Evolutionary conservation across 2,888 invertebrate genomes (phyloP).

Genomic region (Ernsta delagoae): DNA sequence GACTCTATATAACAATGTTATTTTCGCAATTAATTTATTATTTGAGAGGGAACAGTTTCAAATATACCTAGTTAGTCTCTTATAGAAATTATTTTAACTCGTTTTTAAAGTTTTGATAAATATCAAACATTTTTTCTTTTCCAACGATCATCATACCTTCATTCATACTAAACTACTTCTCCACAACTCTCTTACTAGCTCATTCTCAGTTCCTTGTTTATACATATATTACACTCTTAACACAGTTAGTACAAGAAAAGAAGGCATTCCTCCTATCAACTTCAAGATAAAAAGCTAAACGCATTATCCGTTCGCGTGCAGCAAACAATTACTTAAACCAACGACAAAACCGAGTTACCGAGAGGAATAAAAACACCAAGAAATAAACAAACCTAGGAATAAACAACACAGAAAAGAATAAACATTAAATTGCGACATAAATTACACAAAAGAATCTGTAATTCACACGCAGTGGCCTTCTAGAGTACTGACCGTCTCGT

Average conservation of each 20-base stretch:
- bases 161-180: too few relatives aligned
- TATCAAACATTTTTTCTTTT: too few relatives aligned
- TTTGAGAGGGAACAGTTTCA: background rate
- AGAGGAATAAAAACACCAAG: conserved; percentile 29
- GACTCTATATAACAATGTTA: background rate
- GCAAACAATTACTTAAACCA: conserved; percentile 37
- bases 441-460: conserved; percentile 49
- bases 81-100: too few relatives aligned
- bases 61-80: too few relatives aligned
- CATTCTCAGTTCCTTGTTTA: too few relatives aligned
- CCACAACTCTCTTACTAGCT: too few relatives aligned
- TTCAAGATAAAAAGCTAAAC: conserved; percentile 33
- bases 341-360: conserved; percentile 34
- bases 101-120: too few relatives aligned
- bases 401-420: conserved; percentile 36
- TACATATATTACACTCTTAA: background rate
- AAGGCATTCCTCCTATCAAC: conserved; percentile 3
- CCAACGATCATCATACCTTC: too few relatives aligned
- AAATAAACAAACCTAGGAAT: conserved; percentile 36
- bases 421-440: conserved; percentile 49
- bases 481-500: conserved; percentile 30
- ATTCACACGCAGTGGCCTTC: conserved; percentile 47
- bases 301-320: conserved; percentile 35
- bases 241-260: background rate
- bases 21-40: background rate